Conservation (phyloP, 2,797 vertebrate genomes). For the Hylomyscus alleni region DNA sequence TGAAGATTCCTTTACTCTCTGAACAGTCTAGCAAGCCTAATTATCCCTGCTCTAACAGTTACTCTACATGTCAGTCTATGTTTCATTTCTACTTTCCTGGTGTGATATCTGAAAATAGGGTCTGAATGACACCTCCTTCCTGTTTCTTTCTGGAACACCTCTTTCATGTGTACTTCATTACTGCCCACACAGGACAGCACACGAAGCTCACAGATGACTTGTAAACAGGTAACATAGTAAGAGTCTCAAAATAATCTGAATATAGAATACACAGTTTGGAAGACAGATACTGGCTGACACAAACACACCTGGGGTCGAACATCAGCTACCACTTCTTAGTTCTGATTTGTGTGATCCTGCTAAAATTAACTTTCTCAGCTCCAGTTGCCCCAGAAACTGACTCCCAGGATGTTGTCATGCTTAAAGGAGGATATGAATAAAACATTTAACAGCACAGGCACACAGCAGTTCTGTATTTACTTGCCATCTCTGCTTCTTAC, state of each 20-base stretch:
- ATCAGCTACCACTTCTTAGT: background rate
- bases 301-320: slow-evolving; percentile 1
- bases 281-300: background rate
- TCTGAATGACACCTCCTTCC: background rate
- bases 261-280: background rate
- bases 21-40: background rate
- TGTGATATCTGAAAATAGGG: background rate
- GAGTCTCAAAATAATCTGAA: slow-evolving; percentile 24
- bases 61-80: background rate
- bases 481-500: background rate
- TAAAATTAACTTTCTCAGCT: slow-evolving; percentile 66
- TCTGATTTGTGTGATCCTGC: slow-evolving; percentile 51
- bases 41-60: fast-evolving
- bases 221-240: background rate
- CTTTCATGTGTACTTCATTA: no score
- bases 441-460: slow-evolving; percentile 11
- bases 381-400: slow-evolving; percentile 50
- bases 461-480: background rate
- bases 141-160: background rate
- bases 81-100: background rate
- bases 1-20: background rate
- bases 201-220: background rate
- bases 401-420: slow-evolving; percentile 41
- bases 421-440: slow-evolving; percentile 65
- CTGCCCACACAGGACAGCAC: background rate